A percentile compares a stretch with the other conserved stretches of the same genome.
These are phyloP conservation scores for Unio pictorum DNA, from an alignment of 2,888 invertebrate genomes.

Conservation along the genomic window DNA sequence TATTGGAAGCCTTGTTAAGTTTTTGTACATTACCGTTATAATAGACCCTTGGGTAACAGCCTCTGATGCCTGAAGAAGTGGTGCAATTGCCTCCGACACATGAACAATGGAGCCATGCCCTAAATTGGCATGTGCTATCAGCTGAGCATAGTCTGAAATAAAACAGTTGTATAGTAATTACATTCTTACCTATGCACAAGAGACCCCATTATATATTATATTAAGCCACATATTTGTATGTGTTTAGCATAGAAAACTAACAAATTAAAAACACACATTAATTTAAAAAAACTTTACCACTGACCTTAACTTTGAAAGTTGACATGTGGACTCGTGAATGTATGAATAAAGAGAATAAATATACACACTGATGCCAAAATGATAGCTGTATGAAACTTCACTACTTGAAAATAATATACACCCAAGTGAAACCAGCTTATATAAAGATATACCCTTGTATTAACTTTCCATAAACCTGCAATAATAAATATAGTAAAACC, in stretches of 20 bases:
- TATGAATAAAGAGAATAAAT: neutral
- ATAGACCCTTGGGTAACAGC: constrained; percentile 47
- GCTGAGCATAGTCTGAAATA: constrained; percentile 58
- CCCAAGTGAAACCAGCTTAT: no score
- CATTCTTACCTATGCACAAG: no score
- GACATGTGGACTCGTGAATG: neutral
- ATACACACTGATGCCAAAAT: neutral
- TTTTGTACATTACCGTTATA: constrained; percentile 27
- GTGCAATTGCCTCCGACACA: constrained; percentile 34
- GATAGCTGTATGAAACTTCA: no score
- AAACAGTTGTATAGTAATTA: neutral
- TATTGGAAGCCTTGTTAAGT: neutral
- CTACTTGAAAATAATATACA: no score
- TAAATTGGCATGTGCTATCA: constrained; percentile 36
- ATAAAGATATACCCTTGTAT: no score
- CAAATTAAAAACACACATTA: no score
- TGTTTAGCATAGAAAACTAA: neutral
- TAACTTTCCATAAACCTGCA: no score
- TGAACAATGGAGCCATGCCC: constrained; percentile 37
- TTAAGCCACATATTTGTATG: no score
- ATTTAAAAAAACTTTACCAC: neutral
- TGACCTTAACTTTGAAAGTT: neutral
- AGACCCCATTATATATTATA: no score
- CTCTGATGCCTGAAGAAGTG: constrained; percentile 42
- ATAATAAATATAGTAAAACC: no score